These are phyloP conservation scores for Apotomis betuletana DNA, from an alignment of 2,888 invertebrate genomes.

Conservation along the genomic window DNA sequence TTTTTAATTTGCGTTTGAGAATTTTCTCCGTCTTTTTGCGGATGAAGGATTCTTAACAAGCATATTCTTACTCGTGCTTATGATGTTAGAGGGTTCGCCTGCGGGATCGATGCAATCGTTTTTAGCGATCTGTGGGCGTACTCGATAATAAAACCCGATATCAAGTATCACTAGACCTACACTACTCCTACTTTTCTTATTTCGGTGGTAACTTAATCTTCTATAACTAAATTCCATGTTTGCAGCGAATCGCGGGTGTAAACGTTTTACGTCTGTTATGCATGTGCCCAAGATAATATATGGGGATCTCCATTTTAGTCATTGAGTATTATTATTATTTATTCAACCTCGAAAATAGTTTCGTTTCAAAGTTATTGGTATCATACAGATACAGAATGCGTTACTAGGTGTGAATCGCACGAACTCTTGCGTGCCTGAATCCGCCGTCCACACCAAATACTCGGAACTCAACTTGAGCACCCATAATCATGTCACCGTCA, in stretches of 20 bases:
- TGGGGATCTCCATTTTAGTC: neutral
- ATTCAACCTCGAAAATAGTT: neutral
- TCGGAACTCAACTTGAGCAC: conserved; percentile 2
- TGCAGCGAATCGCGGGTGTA: neutral
- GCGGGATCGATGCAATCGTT: neutral
- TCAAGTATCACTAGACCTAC: neutral
- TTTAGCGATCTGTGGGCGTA: neutral
- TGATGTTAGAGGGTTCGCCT: neutral
- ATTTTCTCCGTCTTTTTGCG: conserved; percentile 21
- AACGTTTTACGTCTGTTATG: neutral
- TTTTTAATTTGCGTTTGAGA: conserved; percentile 39
- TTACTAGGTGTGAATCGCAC: no score
- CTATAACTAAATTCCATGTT: neutral
- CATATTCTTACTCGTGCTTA: neutral
- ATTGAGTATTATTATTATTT: neutral
- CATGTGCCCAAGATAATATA: neutral
- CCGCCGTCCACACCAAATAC: no score
- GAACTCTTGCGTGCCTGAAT: no score
- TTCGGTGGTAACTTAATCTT: neutral
- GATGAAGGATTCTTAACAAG: conserved; percentile 13
- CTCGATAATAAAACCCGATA: neutral
- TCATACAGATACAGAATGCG: no score
- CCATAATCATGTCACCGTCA: conserved; percentile 18
- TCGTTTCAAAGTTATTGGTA: no score
- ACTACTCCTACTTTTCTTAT: neutral